Conservation (phyloP, 2,888 invertebrate genomes). For the Dynastes hyllus region DNA sequence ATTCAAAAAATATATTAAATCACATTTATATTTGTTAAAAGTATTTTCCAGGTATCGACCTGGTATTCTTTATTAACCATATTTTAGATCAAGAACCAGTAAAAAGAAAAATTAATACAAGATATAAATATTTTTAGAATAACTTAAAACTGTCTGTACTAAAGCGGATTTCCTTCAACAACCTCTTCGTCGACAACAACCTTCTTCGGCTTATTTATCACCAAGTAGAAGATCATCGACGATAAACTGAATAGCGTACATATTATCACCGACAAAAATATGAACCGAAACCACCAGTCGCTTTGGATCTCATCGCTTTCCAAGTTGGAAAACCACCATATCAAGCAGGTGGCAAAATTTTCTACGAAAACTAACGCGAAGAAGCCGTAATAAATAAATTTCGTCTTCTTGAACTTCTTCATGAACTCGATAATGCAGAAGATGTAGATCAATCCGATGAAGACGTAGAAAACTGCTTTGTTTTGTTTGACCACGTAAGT, state of each 20-base stretch:
- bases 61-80: no score
- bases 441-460: conserved; percentile 83
- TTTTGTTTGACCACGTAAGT: conserved; percentile 70
- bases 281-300: conserved; percentile 82
- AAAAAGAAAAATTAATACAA: no score
- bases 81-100: no score
- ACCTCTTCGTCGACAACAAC: conserved; percentile 62
- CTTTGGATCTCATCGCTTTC: conserved; percentile 68
- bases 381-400: conserved; percentile 81
- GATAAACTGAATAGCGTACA: conserved; percentile 76
- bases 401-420: conserved; percentile 82
- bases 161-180: conserved; percentile 22
- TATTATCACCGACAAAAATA: conserved; percentile 77
- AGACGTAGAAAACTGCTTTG: conserved; percentile 76
- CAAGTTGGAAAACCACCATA: conserved; percentile 78
- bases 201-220: conserved; percentile 76
- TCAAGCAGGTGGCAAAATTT: conserved; percentile 80
- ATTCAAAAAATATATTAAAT: conserved; percentile 13
- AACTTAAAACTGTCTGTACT: neutral
- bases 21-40: neutral
- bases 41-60: neutral
- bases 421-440: conserved; percentile 87
- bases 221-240: conserved; percentile 79
- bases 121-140: no score
- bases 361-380: conserved; percentile 79